Evolutionary conservation across 2,888 invertebrate genomes (phyloP).

Genomic region (Euproctis similis): DNA sequence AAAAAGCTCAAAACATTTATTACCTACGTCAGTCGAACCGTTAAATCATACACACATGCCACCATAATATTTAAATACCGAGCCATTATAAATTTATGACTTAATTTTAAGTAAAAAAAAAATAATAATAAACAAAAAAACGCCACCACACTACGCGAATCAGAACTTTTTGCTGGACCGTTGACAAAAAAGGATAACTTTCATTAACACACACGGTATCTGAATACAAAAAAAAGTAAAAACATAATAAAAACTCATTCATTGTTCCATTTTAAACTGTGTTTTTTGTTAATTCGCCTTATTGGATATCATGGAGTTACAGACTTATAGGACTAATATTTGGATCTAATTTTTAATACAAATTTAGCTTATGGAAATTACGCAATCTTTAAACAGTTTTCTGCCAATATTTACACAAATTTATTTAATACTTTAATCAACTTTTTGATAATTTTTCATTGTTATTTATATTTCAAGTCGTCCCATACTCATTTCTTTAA

Average conservation of each 20-base stretch:
- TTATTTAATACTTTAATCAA: no score
- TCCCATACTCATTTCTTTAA: no score
- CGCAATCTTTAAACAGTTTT: no score
- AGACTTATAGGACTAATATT: no score
- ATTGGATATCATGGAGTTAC: no score
- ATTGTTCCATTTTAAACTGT: slow-evolving; percentile 32
- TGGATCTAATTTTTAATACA: no score
- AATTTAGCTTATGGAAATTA: no score
- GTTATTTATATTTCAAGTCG: no score
- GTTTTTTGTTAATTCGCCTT: no score
- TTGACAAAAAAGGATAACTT: slow-evolving; percentile 33
- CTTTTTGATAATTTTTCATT: no score
- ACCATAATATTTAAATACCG: slow-evolving; percentile 11
- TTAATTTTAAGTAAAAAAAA: slow-evolving; percentile 7
- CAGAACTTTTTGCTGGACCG: slow-evolving; percentile 18
- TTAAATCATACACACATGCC: slow-evolving; percentile 3
- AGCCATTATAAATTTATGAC: slow-evolving; percentile 18
- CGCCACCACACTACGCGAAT: slow-evolving; percentile 25
- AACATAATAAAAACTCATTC: slow-evolving; percentile 35
- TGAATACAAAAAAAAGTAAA: slow-evolving; percentile 14
- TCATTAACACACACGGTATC: slow-evolving; percentile 32
- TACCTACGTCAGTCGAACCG: background rate
- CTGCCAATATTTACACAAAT: no score
- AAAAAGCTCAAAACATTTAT: slow-evolving; percentile 1
- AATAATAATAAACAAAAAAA: no score